Evolutionary conservation across 2,797 vertebrate species (phyloP).

Genomic region (Otus scops): DNA sequence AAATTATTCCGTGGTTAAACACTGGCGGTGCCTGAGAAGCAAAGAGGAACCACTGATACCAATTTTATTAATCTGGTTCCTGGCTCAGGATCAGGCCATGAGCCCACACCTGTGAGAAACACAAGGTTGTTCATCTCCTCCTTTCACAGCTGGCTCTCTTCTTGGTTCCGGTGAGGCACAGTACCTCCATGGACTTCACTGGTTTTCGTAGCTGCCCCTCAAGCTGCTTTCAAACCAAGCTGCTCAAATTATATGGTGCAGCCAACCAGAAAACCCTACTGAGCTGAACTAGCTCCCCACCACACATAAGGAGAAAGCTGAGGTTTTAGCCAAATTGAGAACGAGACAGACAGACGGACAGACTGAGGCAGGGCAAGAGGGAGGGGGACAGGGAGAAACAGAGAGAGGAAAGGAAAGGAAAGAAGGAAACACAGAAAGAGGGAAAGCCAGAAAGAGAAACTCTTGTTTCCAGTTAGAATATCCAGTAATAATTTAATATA

Average conservation of each 20-base stretch:
- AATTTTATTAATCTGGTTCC: neutral
- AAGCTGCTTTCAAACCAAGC: neutral
- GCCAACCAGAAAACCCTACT: neutral
- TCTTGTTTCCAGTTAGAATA: slow-evolving; percentile 61
- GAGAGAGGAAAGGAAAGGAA: neutral
- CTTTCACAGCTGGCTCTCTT: neutral
- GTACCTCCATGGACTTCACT: neutral
- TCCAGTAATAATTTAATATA: slow-evolving; percentile 73
- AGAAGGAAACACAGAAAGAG: neutral
- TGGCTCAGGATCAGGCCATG: neutral
- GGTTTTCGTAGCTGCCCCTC: neutral
- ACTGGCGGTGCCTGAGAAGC: neutral
- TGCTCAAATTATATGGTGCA: neutral
- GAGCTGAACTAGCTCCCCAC: neutral
- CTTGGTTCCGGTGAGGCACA: neutral
- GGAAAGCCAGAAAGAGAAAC: neutral
- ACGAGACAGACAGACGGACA: neutral
- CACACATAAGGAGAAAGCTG: neutral
- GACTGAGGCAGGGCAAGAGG: fast-evolving
- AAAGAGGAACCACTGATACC: neutral
- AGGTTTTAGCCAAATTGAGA: neutral
- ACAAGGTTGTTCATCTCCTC: neutral
- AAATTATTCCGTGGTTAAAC: neutral
- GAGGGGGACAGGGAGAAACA: neutral
- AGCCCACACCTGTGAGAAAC: neutral